A percentile compares a stretch with the other conserved stretches of the same genome.
Evolutionary conservation across 2,888 invertebrate species (phyloP).

Genomic region (Arge pagana): DNA sequence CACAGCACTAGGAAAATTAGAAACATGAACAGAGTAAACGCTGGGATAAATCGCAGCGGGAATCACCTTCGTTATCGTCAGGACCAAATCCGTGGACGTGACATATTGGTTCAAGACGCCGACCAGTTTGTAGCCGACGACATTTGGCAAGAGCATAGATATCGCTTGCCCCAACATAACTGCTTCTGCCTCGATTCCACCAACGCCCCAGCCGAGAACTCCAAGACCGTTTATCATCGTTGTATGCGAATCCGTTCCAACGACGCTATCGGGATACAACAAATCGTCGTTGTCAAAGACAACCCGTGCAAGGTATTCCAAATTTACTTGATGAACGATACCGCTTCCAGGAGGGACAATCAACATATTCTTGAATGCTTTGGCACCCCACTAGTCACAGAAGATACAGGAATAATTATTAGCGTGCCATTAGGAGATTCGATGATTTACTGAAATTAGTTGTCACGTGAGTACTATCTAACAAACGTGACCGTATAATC

Average conservation of each 20-base stretch:
- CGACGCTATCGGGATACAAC: slow-evolving; percentile 88
- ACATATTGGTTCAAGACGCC: slow-evolving; percentile 81
- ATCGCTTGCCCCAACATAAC: slow-evolving; percentile 98
- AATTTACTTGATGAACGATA: slow-evolving; percentile 97
- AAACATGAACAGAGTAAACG: slow-evolving; percentile 1
- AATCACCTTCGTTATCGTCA: slow-evolving; percentile 95
- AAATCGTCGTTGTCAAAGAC: slow-evolving; percentile 75
- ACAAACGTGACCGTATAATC: slow-evolving; percentile 13
- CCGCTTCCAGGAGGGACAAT: slow-evolving; percentile 98
- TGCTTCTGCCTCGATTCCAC: slow-evolving; percentile 97
- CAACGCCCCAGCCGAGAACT: slow-evolving; percentile 95
- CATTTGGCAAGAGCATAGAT: slow-evolving; percentile 94
- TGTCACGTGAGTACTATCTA: not conserved
- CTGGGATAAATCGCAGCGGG: slow-evolving; percentile 21
- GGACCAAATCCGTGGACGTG: slow-evolving; percentile 95
- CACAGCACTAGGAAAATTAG: not conserved
- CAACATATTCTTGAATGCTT: slow-evolving; percentile 92
- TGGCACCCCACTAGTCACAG: slow-evolving; percentile 97
- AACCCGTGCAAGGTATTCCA: slow-evolving; percentile 91
- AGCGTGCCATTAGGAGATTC: not conserved
- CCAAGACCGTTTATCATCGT: slow-evolving; percentile 99
- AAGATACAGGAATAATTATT: not conserved
- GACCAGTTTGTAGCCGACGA: slow-evolving; percentile 89
- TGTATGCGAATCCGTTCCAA: slow-evolving; percentile 98
- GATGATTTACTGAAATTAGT: not conserved